These are phyloP conservation scores for Sebastes miniatus DNA, from an alignment of 2,797 vertebrate genomes.

Conservation along the genomic window DNA sequence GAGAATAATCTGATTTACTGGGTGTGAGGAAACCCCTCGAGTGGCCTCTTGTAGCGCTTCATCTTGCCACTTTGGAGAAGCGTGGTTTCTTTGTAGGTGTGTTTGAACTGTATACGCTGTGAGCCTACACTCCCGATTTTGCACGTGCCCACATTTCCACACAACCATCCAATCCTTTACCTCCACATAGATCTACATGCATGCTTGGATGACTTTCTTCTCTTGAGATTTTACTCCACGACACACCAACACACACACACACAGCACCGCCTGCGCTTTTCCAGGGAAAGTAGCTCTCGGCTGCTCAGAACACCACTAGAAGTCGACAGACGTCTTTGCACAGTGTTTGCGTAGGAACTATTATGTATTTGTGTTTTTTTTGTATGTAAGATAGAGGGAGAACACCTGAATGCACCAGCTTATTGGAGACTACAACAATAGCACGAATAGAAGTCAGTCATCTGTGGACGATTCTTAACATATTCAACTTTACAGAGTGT, in stretches of 20 bases:
- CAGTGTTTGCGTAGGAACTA: not conserved
- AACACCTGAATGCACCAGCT: not conserved
- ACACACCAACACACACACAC: not conserved
- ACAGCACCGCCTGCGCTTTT: not conserved
- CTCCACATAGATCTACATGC: not conserved
- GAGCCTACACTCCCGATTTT: not conserved
- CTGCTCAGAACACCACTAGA: not conserved
- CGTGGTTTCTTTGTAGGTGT: not conserved
- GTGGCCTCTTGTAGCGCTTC: not conserved
- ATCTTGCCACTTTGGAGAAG: not conserved
- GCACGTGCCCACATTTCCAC: not conserved
- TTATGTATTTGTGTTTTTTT: not conserved
- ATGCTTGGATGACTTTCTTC: not conserved
- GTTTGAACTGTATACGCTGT: not conserved
- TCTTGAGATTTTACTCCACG: not conserved
- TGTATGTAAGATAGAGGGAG: not conserved
- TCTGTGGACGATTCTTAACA: not conserved
- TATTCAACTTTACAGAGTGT: not conserved
- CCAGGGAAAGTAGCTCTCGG: not conserved
- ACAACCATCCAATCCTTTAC: not conserved
- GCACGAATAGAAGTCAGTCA: not conserved
- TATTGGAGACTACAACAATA: not conserved
- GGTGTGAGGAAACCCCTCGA: not conserved
- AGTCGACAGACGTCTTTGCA: not conserved
- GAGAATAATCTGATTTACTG: not conserved